These are phyloP conservation scores for Plumapathes pennacea DNA, from an alignment of 92 coral and sea anemone species.

Conservation along the genomic window DNA sequence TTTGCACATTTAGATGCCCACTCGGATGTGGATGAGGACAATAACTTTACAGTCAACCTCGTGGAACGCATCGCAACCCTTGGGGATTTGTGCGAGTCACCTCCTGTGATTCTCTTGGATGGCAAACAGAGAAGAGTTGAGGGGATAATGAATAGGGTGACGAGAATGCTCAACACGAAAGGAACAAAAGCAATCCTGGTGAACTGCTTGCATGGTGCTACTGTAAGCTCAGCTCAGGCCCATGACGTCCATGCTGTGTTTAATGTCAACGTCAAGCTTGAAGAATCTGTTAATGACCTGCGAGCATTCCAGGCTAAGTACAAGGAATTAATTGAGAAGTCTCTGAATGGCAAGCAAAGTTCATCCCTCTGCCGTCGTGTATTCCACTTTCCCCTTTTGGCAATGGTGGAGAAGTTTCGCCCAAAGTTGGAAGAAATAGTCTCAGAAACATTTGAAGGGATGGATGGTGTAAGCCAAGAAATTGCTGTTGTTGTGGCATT, in stretches of 20 bases:
- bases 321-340: constrained; percentile 55
- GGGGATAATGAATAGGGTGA: constrained; percentile 54
- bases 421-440: constrained; percentile 64
- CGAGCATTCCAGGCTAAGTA: constrained; percentile 63
- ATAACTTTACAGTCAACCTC: constrained; percentile 46
- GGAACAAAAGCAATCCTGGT: constrained; percentile 72
- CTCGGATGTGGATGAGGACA: constrained; percentile 64
- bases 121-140: constrained; percentile 74
- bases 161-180: constrained; percentile 51
- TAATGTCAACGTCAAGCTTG: constrained; percentile 65
- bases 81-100: constrained; percentile 65
- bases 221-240: background rate
- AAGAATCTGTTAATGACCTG: constrained; percentile 70
- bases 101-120: constrained; percentile 71
- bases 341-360: constrained; percentile 1
- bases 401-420: constrained; percentile 67
- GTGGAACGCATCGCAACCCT: constrained; percentile 61
- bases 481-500: constrained; percentile 82
- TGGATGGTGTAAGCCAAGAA: constrained; percentile 53
- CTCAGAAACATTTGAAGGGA: constrained; percentile 55
- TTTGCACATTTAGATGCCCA: constrained; percentile 45
- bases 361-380: constrained; percentile 72
- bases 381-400: constrained; percentile 84
- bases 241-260: constrained; percentile 60
- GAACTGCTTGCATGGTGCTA: constrained; percentile 71